These are phyloP conservation scores for Nephrotoma flavescens DNA, from an alignment of 2,888 invertebrate genomes.

Conservation along the genomic window DNA sequence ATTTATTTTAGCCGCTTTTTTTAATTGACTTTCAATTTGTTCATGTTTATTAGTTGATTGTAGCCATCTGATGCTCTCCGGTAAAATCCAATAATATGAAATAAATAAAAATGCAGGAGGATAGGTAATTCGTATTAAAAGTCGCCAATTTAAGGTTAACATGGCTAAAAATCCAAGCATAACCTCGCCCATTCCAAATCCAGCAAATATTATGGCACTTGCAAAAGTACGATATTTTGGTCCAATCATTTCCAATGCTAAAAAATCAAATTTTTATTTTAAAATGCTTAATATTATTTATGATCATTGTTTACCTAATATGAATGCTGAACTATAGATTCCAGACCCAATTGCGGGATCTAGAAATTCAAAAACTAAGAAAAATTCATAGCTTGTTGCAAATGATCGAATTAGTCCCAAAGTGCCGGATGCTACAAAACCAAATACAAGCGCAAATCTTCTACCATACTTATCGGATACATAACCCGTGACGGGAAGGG, in stretches of 20 bases:
- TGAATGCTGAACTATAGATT: slow-evolving; percentile 28
- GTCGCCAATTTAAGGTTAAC: not conserved
- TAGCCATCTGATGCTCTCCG: slow-evolving; percentile 58
- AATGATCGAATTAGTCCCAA: slow-evolving; percentile 28
- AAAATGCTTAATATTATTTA: not conserved
- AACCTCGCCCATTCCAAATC: not conserved
- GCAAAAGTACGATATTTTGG: not conserved
- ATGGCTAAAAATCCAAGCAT: not conserved
- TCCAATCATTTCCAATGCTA: not conserved
- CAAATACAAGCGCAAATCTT: slow-evolving; percentile 24
- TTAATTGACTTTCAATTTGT: slow-evolving; percentile 41
- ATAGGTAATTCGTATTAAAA: not conserved
- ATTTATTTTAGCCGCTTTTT: slow-evolving; percentile 41
- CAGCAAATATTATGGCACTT: not conserved
- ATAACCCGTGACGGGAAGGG: slow-evolving; percentile 43
- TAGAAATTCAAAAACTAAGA: slow-evolving; percentile 28
- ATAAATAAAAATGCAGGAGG: not conserved
- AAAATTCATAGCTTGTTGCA: slow-evolving; percentile 27
- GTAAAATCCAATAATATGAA: slow-evolving; percentile 47
- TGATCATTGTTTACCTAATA: slow-evolving; percentile 22
- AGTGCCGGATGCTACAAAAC: slow-evolving; percentile 22
- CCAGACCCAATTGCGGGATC: slow-evolving; percentile 27
- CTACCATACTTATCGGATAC: slow-evolving; percentile 26
- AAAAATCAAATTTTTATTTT: not conserved
- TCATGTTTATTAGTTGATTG: slow-evolving; percentile 36